Conservation (phyloP, 92 coral and sea anemone species). For the Blastomussa wellsi region DNA sequence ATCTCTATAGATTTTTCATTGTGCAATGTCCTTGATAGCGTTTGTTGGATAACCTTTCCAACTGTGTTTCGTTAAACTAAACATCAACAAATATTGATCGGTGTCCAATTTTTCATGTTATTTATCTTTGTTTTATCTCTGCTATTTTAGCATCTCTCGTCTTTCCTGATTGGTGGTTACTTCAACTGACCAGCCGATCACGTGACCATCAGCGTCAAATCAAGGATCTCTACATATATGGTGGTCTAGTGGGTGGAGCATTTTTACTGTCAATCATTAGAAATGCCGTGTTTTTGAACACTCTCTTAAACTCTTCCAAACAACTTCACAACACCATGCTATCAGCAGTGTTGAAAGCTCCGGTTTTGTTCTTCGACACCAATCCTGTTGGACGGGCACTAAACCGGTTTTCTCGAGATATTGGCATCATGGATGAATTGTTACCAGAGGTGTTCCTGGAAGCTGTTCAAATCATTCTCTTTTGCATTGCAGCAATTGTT, state of each 20-base stretch:
- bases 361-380: constrained; percentile 58
- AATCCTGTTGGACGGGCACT: no score
- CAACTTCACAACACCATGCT: constrained; percentile 51
- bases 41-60: no score
- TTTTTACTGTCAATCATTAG: constrained; percentile 58
- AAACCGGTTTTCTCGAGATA: constrained; percentile 63
- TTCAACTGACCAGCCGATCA: constrained; percentile 3
- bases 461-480: constrained; percentile 28
- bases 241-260: constrained; percentile 51
- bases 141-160: neutral
- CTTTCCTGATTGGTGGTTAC: constrained; percentile 19
- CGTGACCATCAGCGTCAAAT: constrained; percentile 3
- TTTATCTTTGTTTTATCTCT: neutral
- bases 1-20: no score
- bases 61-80: no score
- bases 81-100: no score
- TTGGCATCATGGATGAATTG: constrained; percentile 34
- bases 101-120: no score
- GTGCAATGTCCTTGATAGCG: no score
- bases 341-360: constrained; percentile 60
- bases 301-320: constrained; percentile 62
- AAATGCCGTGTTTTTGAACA: constrained; percentile 53
- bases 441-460: constrained; percentile 41
- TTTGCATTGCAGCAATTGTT: constrained; percentile 19
- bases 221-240: constrained; percentile 46